phyloP scores from a whole-genome alignment of 2,113 vertebrate species.

The Eleginops maclovinus region DNA sequence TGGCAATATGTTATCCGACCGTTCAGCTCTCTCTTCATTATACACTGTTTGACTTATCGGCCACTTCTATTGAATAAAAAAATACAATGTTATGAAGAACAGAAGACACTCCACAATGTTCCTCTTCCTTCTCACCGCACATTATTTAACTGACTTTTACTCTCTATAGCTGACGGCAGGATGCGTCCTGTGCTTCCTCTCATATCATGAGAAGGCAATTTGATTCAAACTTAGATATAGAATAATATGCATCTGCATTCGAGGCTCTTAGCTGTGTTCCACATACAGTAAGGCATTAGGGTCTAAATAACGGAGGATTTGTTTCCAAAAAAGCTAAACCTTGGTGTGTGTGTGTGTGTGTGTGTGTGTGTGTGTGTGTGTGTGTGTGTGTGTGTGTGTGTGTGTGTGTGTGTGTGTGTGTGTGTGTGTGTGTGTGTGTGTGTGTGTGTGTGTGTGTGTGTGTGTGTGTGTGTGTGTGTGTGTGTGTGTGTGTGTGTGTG shows the following conservation, averaged over 20 bases:
- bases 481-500: conserved; percentile 3
- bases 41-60: conserved; percentile 59
- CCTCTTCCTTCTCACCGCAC: conserved; percentile 1
- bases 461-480: conserved; percentile 77
- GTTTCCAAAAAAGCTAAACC: not conserved
- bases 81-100: conserved; percentile 37
- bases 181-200: conserved; percentile 18
- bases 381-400: conserved; percentile 75
- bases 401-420: not conserved
- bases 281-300: not conserved
- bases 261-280: not conserved
- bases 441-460: not conserved
- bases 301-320: not conserved
- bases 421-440: conserved; percentile 77
- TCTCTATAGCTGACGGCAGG: conserved; percentile 32
- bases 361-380: not conserved
- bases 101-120: conserved; percentile 20
- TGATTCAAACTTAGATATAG: not conserved
- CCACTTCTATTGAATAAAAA: conserved; percentile 54
- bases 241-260: not conserved
- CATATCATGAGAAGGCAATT: not conserved
- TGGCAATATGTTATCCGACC: conserved; percentile 73
- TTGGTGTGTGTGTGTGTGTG: conserved; percentile 13
- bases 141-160: conserved; percentile 34
- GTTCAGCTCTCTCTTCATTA: conserved; percentile 70